Evolutionary conservation across 1,140 invertebrate species (phyloP), one percentile per base, ranked within the genome.

Genomic region (Pseudomyrmex concolor): DNA sequence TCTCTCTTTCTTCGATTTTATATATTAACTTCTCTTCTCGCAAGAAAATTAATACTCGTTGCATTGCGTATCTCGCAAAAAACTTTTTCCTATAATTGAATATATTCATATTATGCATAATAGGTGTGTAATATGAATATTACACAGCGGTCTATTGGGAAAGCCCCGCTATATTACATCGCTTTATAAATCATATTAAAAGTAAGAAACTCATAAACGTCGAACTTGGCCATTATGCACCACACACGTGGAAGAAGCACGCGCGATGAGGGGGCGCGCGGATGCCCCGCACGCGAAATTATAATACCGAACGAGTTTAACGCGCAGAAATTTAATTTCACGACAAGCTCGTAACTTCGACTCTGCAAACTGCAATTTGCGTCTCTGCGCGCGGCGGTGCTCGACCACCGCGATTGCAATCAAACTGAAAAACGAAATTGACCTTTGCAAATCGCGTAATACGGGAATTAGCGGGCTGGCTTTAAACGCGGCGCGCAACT

Each of bases 251-350:
- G 15, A 78, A 70, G 76, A 78, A 78, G 76, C 64, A 59, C 43
- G 19, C 54, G 50, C 50, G 17, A n/a, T 12, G 54, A 5, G 17
- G 63, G 22, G 64, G 22, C n/a, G 25, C 8, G 22, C 15, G 43
- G 63, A 12, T 48, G 25, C 43, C 66, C 50, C 43, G 66, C 43
- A 60, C 43, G 66, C 43, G 66, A 34, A 66, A 80, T 80, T 80
- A 80, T 71, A 71, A 80, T 80, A 80, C 76, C 10, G 76, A 78
- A 78, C 64, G 64, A 78, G 76, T 78, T 78, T 78, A 78, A 78
- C 76, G 54, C 55, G 76, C 43, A 59, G 66, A 80, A 80, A 80
- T 80, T 80, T 80, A 80, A 80, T 80, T 71, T 80, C 45, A 43
- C 76, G 66, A 71, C 64, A 70, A 50, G 66, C 66, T 34, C 76